These are phyloP conservation scores for Procambarus clarkii DNA, from an alignment of 1,140 invertebrate species.

Conservation along the genomic window DNA sequence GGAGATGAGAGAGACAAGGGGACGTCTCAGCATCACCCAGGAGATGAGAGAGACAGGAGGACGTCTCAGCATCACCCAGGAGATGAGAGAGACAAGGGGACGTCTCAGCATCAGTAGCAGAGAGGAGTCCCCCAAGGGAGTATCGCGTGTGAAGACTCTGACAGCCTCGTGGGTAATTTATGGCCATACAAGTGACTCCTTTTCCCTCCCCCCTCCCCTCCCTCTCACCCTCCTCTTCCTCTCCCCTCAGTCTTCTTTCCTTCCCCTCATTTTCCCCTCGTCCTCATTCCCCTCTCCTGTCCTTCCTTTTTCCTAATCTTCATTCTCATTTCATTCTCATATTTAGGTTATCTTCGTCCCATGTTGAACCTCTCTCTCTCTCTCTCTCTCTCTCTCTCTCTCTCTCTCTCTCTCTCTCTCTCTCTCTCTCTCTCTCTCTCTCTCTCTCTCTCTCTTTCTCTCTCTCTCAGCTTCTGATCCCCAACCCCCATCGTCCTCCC, in stretches of 20 bases:
- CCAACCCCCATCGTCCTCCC: background rate
- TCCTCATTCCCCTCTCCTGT: no score
- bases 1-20: no score
- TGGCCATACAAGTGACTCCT: constrained; percentile 11
- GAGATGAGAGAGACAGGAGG: no score
- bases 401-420: constrained; percentile 6
- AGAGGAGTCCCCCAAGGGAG: background rate
- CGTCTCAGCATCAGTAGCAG: constrained; percentile 23
- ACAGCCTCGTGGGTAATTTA: constrained; percentile 16
- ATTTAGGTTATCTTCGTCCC: no score
- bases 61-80: no score
- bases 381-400: background rate
- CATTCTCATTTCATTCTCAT: no score
- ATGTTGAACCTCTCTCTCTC: no score
- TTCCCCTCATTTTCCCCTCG: no score
- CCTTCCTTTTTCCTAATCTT: no score
- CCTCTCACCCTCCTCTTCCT: background rate
- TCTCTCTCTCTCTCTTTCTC: background rate
- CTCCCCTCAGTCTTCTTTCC: no score
- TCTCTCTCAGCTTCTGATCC: background rate
- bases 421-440: background rate
- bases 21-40: no score
- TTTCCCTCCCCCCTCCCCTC: background rate
- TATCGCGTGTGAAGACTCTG: constrained; percentile 22
- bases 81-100: no score